A percentile compares a stretch with the other conserved stretches of the same genome.
Conservation (phyloP, 2,888 invertebrate species). For the Clitarchus hookeri region DNA sequence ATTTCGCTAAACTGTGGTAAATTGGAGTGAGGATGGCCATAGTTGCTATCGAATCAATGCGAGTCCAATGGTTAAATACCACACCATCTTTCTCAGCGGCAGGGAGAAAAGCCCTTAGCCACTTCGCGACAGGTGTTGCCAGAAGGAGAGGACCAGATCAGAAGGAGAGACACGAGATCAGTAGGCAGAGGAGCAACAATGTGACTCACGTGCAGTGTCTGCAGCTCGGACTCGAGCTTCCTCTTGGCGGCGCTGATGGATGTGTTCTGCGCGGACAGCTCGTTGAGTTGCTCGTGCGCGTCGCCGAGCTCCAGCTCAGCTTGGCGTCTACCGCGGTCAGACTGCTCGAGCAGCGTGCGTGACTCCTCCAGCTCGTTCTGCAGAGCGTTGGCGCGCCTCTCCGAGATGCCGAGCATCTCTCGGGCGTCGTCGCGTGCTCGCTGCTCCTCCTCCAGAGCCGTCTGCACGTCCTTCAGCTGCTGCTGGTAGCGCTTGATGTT, state of each 20-base stretch:
- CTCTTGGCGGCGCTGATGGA: slow-evolving; percentile 97
- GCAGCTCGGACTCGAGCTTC: slow-evolving; percentile 98
- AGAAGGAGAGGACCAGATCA: no score
- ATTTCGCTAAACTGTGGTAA: no score
- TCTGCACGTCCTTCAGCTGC: slow-evolving; percentile 95
- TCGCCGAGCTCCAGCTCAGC: slow-evolving; percentile 98
- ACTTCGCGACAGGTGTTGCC: no score
- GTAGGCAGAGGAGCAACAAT: no score
- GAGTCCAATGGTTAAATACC: no score
- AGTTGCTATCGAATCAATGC: no score
- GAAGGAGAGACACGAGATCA: no score
- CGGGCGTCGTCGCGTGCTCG: slow-evolving; percentile 96
- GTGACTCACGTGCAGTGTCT: slow-evolving; percentile 83
- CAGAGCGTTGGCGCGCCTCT: slow-evolving; percentile 95
- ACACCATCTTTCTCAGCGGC: no score
- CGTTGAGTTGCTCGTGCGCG: slow-evolving; percentile 97
- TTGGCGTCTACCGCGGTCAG: slow-evolving; percentile 97
- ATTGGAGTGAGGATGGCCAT: no score
- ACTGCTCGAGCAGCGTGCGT: slow-evolving; percentile 95
- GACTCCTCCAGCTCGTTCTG: slow-evolving; percentile 99
- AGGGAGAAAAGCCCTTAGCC: no score
- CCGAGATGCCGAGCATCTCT: slow-evolving; percentile 96
- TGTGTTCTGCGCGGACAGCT: slow-evolving; percentile 91
- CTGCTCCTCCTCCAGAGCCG: slow-evolving; percentile 97
- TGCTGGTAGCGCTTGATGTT: slow-evolving; percentile 99